A percentile compares a stretch with the other conserved stretches of the same genome.
Conservation (phyloP, 2,888 invertebrate genomes). For the Blera fallax region DNA sequence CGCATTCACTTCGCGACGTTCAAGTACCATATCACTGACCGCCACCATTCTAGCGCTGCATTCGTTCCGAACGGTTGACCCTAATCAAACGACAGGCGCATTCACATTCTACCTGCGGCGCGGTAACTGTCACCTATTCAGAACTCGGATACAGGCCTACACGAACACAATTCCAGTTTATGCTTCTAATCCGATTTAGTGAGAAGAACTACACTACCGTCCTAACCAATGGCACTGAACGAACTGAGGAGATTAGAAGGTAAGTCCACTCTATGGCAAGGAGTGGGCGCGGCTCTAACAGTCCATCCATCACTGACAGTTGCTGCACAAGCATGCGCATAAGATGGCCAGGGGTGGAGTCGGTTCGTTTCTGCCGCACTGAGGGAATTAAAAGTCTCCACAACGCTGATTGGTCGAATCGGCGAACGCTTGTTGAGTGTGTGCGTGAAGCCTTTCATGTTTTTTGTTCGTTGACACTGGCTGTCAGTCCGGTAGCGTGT, state of each 20-base stretch:
- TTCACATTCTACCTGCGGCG: conserved; percentile 57
- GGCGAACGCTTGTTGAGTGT: conserved; percentile 25
- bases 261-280: conserved; percentile 25
- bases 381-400: conserved; percentile 76
- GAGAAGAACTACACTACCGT: conserved; percentile 75
- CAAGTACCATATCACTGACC: conserved; percentile 64
- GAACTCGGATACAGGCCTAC: background rate
- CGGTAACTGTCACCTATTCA: conserved; percentile 39
- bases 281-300: conserved; percentile 60
- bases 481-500: conserved; percentile 60
- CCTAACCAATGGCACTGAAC: conserved; percentile 81
- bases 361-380: conserved; percentile 27
- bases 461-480: conserved; percentile 46
- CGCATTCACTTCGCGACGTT: conserved; percentile 54
- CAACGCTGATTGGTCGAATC: conserved; percentile 76
- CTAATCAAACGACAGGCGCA: conserved; percentile 64
- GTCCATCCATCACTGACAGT: conserved; percentile 76
- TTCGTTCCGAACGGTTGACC: conserved; percentile 62
- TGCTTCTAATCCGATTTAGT: conserved; percentile 58
- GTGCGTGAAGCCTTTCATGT: conserved; percentile 16
- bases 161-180: conserved; percentile 30
- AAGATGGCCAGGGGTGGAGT: conserved; percentile 76
- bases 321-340: conserved; percentile 76
- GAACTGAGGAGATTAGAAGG: conserved; percentile 77
- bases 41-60: conserved; percentile 64